A percentile compares a stretch with the other conserved stretches of the same genome.
phyloP scores from a whole-genome alignment of 2,113 vertebrate species.

The Sinocyclocheilus anshuiensis region DNA sequence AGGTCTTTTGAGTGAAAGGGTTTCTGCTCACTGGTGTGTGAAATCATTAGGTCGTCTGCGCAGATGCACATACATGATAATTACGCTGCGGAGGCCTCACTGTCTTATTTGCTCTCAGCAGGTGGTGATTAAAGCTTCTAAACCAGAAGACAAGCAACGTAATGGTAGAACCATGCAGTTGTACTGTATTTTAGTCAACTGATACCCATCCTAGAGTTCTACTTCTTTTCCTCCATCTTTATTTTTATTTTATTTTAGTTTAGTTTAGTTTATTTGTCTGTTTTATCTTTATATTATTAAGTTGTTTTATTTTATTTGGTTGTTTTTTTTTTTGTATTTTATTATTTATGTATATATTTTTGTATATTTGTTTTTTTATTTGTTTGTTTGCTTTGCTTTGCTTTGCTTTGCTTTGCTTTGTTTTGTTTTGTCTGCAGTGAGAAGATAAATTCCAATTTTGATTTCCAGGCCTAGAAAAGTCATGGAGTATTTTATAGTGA shows the following conservation, averaged over 20 bases:
- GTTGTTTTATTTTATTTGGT: too few species aligned
- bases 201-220: not conserved
- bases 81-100: not conserved
- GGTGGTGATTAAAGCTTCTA: not conserved
- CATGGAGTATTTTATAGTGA: too few species aligned
- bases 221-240: not conserved
- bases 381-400: not conserved
- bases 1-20: conserved; percentile 9
- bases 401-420: too few species aligned
- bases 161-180: not conserved
- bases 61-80: conserved; percentile 9
- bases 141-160: not conserved
- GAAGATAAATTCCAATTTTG: too few species aligned
- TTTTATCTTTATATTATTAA: not conserved
- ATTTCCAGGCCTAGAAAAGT: not conserved
- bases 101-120: not conserved
- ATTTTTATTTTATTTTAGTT: not conserved
- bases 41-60: not conserved
- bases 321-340: too few species aligned
- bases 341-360: too few species aligned
- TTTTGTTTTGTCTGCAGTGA: too few species aligned
- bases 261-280: not conserved
- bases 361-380: too few species aligned
- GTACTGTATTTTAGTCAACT: not conserved
- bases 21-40: conserved; percentile 6